Evolutionary conservation across 2,888 invertebrate species (phyloP).

Genomic region (Lithodes maja): DNA sequence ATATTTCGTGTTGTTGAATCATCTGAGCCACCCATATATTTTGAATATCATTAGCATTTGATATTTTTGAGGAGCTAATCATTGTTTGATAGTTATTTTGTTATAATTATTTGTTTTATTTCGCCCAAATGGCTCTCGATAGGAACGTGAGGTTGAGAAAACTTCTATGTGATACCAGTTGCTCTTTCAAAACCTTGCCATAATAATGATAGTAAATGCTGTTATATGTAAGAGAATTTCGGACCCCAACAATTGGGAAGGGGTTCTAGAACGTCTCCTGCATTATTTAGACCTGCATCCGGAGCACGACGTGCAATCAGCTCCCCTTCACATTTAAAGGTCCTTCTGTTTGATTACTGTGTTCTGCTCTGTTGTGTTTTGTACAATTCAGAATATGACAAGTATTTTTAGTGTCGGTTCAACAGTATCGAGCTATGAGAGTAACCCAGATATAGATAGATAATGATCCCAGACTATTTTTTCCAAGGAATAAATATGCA

Average conservation of each 20-base stretch:
- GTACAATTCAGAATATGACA: no score
- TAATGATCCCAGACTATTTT: no score
- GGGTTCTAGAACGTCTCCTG: not conserved
- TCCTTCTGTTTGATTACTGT: no score
- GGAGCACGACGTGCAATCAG: no score
- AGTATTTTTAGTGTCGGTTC: no score
- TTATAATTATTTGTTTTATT: not conserved
- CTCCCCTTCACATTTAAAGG: no score
- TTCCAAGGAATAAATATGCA: no score
- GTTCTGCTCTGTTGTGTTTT: not conserved
- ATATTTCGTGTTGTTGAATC: not conserved
- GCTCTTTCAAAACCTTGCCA: conserved; percentile 42
- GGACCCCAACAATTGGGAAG: not conserved
- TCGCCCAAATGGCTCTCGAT: not conserved
- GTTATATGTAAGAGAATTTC: not conserved
- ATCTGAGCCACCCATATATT: not conserved
- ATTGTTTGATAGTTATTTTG: not conserved
- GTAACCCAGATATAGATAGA: no score
- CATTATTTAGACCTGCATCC: no score
- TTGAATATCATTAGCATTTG: not conserved
- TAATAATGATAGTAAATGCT: conserved; percentile 17
- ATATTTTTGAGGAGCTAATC: not conserved
- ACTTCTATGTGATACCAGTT: conserved; percentile 37
- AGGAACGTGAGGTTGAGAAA: conserved; percentile 7
- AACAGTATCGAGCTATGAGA: no score